Evolutionary conservation across 2,797 vertebrate species (phyloP).

Genomic region (Sebastes iracundus): DNA sequence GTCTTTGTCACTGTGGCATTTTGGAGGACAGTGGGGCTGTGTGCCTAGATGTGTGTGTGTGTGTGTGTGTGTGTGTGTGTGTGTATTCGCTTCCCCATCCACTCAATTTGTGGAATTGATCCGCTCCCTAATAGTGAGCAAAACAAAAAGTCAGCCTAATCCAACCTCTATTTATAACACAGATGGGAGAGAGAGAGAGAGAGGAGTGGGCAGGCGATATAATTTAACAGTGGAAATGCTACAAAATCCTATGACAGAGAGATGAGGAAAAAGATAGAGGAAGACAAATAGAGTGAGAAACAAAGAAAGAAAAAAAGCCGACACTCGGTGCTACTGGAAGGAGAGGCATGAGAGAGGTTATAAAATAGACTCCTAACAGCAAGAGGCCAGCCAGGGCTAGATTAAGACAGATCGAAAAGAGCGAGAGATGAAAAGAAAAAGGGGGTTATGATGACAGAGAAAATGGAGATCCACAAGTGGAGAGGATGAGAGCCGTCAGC

Average conservation of each 20-base stretch:
- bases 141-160: constrained; percentile 69
- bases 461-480: constrained; percentile 51
- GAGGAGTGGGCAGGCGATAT: constrained; percentile 1
- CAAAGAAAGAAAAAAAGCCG: not conserved
- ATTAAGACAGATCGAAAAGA: constrained; percentile 24
- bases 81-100: constrained; percentile 49
- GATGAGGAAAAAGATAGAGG: constrained; percentile 27
- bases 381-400: constrained; percentile 2
- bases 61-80: constrained; percentile 13
- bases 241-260: constrained; percentile 21
- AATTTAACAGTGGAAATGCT: constrained; percentile 30
- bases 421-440: not conserved
- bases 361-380: constrained; percentile 2
- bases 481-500: constrained; percentile 27
- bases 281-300: constrained; percentile 23
- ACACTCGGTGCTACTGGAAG: not conserved
- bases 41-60: constrained; percentile 21
- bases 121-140: constrained; percentile 65
- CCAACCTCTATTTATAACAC: constrained; percentile 59
- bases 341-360: constrained; percentile 20
- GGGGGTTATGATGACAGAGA: not conserved
- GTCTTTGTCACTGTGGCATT: constrained; percentile 68
- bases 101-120: constrained; percentile 77
- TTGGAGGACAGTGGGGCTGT: constrained; percentile 53
- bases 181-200: constrained; percentile 21